Percentiles rank a stretch among this genome's conserved stretches.
phyloP scores from a whole-genome alignment of 2,797 vertebrate species.

The Pangasius djambal region DNA sequence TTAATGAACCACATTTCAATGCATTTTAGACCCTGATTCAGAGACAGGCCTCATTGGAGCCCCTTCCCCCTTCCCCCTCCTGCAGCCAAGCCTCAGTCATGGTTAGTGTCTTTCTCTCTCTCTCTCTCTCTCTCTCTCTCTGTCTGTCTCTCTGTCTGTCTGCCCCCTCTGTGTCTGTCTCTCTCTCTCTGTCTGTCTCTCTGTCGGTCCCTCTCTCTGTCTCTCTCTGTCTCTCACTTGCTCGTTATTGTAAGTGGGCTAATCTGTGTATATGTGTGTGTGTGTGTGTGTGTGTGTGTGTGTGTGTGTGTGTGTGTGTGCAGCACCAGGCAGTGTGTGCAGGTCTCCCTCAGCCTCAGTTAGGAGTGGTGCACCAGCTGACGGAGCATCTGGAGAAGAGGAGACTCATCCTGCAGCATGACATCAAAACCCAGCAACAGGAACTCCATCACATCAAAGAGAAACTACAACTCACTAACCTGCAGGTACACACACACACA shows the following conservation, averaged over 20 bases:
- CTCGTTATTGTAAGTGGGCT: neutral
- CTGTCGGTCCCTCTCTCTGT: neutral
- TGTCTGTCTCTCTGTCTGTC: neutral
- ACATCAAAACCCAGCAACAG: slow-evolving; percentile 85
- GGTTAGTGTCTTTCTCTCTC: slow-evolving; percentile 70
- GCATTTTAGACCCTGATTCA: slow-evolving; percentile 76
- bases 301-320: slow-evolving; percentile 42
- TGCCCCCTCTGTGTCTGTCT: neutral
- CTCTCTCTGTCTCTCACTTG: neutral
- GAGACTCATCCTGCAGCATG: slow-evolving; percentile 82
- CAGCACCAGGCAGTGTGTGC: slow-evolving; percentile 64
- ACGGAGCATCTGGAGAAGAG: slow-evolving; percentile 87
- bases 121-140: neutral
- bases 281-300: slow-evolving; percentile 23
- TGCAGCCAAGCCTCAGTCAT: slow-evolving; percentile 80
- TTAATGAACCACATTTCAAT: neutral
- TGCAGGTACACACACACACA: slow-evolving; percentile 71
- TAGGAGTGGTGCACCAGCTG: slow-evolving; percentile 85
- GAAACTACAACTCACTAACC: slow-evolving; percentile 83
- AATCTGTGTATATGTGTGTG: slow-evolving; percentile 11
- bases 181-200: slow-evolving; percentile 40
- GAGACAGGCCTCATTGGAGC: slow-evolving; percentile 79
- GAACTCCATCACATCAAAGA: slow-evolving; percentile 87
- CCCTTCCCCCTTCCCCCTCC: slow-evolving; percentile 75
- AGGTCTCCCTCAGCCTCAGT: slow-evolving; percentile 78